Base-by-base conservation (phyloP, 2,797 vertebrate genomes). In the Lagorchestes hirsutus region DNA sequence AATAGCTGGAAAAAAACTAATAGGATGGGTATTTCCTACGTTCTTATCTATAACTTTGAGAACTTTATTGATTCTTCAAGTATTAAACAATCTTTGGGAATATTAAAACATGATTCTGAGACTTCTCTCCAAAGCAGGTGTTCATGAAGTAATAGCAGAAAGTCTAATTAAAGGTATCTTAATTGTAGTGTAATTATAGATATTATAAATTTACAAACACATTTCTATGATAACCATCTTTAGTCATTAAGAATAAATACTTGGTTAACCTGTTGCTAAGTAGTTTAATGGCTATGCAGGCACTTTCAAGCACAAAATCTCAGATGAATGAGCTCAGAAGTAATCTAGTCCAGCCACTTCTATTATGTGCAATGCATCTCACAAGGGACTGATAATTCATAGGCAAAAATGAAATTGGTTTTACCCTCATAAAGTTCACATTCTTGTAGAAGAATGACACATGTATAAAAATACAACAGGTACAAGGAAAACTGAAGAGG, bases 101-200 rank as follows among this genome's bases (percentile, higher is more conserved):
- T 74, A 74, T 74, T 74, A 74, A 18, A 82, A 82, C 22, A 95
- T 94, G 96, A 98, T 74, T 91, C 59, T 95, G 98, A n/a, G 34
- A 93, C 58, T 40, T 96, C 58, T 16, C 10, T n/a, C 94, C 67
- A 74, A 74, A 40, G n/a, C 34, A 74, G 67, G n/a, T 74, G 67
- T 74, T n/a, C 34, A n/a, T 82, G 6, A 82, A 46, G 40, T 82
- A 82, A 46, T 27, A 82, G n/a, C 74, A 82, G 40, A 82, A 82
- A 40, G 40, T 0, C 74, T 82, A 82, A 82, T 46, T 82, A 82
- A 82, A 82, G 18, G 74, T 82, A 46, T 82, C 74, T 82, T 82
- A 82, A 82, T 74, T 74, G n/a, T 46, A 82, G 18, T 4, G 0
- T 82, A 82, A 82, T 82, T 82, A 82, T 82, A 82, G 22, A 82